A percentile compares a stretch with the other conserved stretches of the same genome.
Conservation (phyloP, 2,113 vertebrate species). For the Antechinus stuartii region DNA sequence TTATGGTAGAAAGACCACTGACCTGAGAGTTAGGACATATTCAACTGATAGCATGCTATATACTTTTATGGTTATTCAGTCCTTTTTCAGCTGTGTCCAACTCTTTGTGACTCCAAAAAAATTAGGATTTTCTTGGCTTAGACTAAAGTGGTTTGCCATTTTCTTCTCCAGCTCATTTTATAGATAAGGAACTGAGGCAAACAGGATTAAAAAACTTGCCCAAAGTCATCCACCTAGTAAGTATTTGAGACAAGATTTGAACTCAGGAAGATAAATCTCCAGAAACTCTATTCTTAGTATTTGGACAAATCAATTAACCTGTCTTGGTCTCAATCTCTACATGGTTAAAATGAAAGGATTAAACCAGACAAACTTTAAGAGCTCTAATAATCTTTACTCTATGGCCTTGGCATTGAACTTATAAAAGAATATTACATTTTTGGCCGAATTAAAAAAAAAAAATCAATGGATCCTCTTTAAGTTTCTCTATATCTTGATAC, state of each 20-base stretch:
- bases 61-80: not conserved
- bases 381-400: not conserved
- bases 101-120: not conserved
- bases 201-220: not conserved
- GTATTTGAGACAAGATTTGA: not conserved
- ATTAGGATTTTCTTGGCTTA: not conserved
- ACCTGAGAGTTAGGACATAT: not conserved
- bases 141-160: not conserved
- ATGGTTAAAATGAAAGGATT: not conserved
- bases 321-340: not conserved
- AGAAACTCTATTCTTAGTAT: not conserved
- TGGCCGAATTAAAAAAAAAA: too few relatives aligned
- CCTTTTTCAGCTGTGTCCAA: not conserved
- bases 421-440: too few relatives aligned
- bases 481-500: not conserved
- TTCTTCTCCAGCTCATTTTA: not conserved
- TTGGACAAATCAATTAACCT: not conserved
- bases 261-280: not conserved
- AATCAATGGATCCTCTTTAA: not conserved
- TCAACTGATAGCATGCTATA: not conserved
- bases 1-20: not conserved
- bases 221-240: not conserved
- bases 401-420: not conserved
- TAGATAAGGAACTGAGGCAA: not conserved
- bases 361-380: not conserved